A percentile compares a stretch with the other conserved stretches of the same genome.
Evolutionary conservation across 2,888 invertebrate genomes (phyloP).

Genomic region (Leptinotarsa haldemani): DNA sequence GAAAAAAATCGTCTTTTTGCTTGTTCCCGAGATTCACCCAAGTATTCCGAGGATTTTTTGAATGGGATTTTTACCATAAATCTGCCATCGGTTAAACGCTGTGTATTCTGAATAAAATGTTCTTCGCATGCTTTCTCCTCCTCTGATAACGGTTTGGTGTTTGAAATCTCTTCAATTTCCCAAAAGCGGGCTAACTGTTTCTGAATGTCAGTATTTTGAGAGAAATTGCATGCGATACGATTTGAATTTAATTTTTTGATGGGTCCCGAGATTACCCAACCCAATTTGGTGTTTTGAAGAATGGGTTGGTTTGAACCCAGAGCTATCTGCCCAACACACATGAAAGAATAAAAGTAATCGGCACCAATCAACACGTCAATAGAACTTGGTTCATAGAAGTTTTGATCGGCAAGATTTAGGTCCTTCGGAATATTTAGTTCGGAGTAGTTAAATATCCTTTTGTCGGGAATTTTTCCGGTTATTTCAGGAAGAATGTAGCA

Average conservation of each 20-base stretch:
- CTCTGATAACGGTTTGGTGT: neutral
- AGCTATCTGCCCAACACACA: conserved; percentile 28
- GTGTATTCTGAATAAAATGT: conserved; percentile 29
- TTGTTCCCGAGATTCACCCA: conserved; percentile 31
- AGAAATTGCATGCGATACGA: conserved; percentile 27
- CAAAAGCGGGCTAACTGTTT: no score
- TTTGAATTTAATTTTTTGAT: conserved; percentile 14
- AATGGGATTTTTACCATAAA: conserved; percentile 39
- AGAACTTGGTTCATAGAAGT: conserved; percentile 22
- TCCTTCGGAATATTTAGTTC: conserved; percentile 33
- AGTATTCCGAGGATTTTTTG: conserved; percentile 4
- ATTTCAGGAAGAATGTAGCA: conserved; percentile 37
- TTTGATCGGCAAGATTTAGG: conserved; percentile 35
- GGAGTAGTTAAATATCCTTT: no score
- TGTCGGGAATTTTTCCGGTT: conserved; percentile 30
- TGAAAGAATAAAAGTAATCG: conserved; percentile 31
- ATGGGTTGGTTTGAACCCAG: conserved; percentile 30
- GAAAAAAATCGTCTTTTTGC: conserved; percentile 36
- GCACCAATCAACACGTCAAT: conserved; percentile 34
- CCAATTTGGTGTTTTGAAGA: conserved; percentile 38
- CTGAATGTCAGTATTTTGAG: neutral
- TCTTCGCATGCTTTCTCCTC: conserved; percentile 35
- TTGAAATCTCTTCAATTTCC: conserved; percentile 30
- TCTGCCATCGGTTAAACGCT: conserved; percentile 21
- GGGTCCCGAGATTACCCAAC: conserved; percentile 37